Base-by-base conservation (phyloP, 2,113 vertebrate genomes). In the Colistium nudipinnis region DNA sequence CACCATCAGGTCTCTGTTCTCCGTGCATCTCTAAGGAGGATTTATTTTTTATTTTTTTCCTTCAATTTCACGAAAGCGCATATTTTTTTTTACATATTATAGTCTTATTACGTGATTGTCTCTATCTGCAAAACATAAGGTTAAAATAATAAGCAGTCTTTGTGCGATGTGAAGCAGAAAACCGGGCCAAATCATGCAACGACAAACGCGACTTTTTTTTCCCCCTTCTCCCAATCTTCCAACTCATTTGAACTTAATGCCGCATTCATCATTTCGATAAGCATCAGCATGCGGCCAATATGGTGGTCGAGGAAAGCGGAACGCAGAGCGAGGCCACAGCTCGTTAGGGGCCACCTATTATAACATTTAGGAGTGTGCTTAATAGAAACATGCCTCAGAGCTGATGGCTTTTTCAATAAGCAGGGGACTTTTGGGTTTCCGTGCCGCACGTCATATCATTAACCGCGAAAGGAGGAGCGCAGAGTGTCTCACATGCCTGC, bases 241-340 rank as follows among this genome's bases (percentile, higher is more conserved):
- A 86, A 83, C 90, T 93, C 89, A 92, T 93, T 92, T 91, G 83
- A 89, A 91, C 66, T 83, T 86, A 89, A 92, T 87, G 78, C 72
- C 22, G 80, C 85, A 83, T 91, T 92, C 85, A 88, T 92, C 90
- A 80, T 92, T 86, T 70, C 82, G 90, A 93, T 91, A 86, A 89
- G 87, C 87, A 86, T 87, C 81, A 70, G 78, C 76, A 64, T 85
- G 83, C 75, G 35, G 74, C 70, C 87, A 82, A 80, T 77, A 81
- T 81, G 86, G 65, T 76, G 14, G 76, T 44, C 57, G 76, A 85
- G 41, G 62, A 61, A 72, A 56, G 76, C 62, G 24, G 62, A 82
- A 47, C 67, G 65, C 28, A 62, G 60, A 80, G 74, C 54, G 30
- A 68, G 82, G 74, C 80, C 73, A 62, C 56, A 78, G 78, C 87